These are phyloP conservation scores for Drosophila quadrilineata DNA, from an alignment of 1,140 invertebrate species.

Conservation along the genomic window DNA sequence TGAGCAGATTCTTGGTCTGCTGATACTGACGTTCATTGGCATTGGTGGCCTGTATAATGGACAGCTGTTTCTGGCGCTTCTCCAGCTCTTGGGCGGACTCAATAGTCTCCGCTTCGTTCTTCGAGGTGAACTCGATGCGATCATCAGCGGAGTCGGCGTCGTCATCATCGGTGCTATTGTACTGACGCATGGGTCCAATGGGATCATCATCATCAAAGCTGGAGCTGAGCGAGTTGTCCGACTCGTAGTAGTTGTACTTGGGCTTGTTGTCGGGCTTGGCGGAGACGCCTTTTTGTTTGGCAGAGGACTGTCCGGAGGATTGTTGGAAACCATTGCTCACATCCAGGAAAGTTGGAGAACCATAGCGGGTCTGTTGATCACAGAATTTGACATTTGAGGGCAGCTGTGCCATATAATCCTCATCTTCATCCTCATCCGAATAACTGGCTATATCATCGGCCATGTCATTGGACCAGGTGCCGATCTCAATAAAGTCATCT, in stretches of 20 bases:
- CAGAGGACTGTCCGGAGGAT: not conserved
- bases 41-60: conserved; percentile 78
- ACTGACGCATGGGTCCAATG: conserved; percentile 21
- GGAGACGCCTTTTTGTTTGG: not conserved
- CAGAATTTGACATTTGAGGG: conserved; percentile 83
- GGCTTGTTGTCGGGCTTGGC: conserved; percentile 20
- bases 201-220: conserved; percentile 63
- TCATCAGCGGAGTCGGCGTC: conserved; percentile 54
- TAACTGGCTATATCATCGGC: conserved; percentile 81
- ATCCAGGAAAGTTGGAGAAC: conserved; percentile 83
- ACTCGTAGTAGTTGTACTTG: conserved; percentile 61
- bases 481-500: conserved; percentile 88
- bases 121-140: conserved; percentile 90
- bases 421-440: conserved; percentile 61
- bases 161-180: conserved; percentile 56
- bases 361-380: conserved; percentile 81
- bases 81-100: conserved; percentile 83
- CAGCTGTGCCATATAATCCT: conserved; percentile 67
- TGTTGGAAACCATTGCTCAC: conserved; percentile 52
- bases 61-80: conserved; percentile 76
- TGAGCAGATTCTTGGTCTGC: conserved; percentile 69
- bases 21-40: conserved; percentile 80
- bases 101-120: conserved; percentile 92
- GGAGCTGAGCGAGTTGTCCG: conserved; percentile 68
- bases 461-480: conserved; percentile 96